phyloP scores from a whole-genome alignment of 2,113 vertebrate species.

The Serilophus lunatus region DNA sequence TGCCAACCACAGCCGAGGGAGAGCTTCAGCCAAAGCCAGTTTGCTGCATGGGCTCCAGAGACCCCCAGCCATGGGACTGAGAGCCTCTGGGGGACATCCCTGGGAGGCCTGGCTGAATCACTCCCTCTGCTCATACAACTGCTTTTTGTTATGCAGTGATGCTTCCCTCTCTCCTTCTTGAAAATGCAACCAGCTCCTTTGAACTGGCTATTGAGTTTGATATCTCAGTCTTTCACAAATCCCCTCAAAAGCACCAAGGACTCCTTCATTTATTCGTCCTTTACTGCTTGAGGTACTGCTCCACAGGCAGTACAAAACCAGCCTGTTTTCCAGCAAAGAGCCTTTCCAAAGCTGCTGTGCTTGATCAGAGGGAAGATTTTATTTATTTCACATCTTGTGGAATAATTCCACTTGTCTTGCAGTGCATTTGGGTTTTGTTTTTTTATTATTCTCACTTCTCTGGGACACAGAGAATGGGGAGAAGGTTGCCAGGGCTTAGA shows the following conservation, averaged over 20 bases:
- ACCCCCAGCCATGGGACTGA: background rate
- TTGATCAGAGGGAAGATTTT: background rate
- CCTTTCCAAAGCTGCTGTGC: background rate
- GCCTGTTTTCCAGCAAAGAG: background rate
- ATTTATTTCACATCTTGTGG: background rate
- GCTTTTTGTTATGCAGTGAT: background rate
- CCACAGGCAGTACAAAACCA: background rate
- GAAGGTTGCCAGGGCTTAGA: background rate
- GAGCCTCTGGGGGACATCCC: background rate
- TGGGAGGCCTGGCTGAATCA: background rate
- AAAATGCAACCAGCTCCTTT: background rate
- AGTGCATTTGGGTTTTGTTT: background rate
- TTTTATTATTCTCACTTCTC: background rate
- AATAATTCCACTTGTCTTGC: background rate
- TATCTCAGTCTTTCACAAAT: background rate
- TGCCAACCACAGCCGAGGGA: background rate
- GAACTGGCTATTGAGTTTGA: background rate
- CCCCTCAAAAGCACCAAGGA: background rate
- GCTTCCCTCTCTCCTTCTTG: background rate
- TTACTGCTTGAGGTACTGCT: background rate
- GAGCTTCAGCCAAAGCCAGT: background rate
- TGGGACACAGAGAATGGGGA: background rate
- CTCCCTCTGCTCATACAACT: background rate
- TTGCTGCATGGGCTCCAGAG: background rate
- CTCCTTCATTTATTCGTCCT: background rate